Percentiles rank a stretch among this genome's conserved stretches.
phyloP scores from a whole-genome alignment of 2,113 vertebrate species.

The Pipa parva region DNA sequence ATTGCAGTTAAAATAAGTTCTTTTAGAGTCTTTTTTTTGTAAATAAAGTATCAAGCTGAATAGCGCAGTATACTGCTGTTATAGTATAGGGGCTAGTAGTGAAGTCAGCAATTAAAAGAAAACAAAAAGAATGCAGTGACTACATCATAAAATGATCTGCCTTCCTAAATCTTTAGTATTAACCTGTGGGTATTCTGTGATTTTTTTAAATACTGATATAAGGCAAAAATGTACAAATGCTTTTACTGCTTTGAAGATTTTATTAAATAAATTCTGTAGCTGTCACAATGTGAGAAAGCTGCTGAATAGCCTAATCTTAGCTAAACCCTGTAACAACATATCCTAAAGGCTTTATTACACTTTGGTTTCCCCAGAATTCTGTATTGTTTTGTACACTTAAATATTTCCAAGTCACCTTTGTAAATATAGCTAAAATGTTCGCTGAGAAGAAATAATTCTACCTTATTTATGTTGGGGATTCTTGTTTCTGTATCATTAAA shows the following conservation, averaged over 20 bases:
- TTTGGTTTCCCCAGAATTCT: background rate
- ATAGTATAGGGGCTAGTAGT: conserved; percentile 3
- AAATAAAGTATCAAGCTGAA: conserved; percentile 6
- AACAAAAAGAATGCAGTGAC: too few species aligned
- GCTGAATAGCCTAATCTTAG: background rate
- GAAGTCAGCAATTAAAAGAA: background rate
- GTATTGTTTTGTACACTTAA: background rate
- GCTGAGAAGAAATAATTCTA: conserved; percentile 11
- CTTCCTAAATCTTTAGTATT: too few species aligned
- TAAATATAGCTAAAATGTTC: conserved; percentile 17
- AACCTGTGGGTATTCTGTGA: too few species aligned
- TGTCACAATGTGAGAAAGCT: too few species aligned
- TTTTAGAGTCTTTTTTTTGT: conserved; percentile 10
- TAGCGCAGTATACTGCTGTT: conserved; percentile 3
- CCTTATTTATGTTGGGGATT: conserved; percentile 25
- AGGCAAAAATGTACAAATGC: too few species aligned
- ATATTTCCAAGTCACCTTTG: background rate
- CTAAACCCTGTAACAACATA: too few species aligned
- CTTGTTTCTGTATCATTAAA: conserved; percentile 33
- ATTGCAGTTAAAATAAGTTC: conserved; percentile 8
- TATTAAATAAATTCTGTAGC: too few species aligned
- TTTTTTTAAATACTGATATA: too few species aligned
- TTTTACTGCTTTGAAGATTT: too few species aligned
- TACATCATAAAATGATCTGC: too few species aligned
- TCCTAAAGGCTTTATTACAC: background rate